Evolutionary conservation across 2,113 vertebrate genomes (phyloP).

Genomic region (Hylia prasina): DNA sequence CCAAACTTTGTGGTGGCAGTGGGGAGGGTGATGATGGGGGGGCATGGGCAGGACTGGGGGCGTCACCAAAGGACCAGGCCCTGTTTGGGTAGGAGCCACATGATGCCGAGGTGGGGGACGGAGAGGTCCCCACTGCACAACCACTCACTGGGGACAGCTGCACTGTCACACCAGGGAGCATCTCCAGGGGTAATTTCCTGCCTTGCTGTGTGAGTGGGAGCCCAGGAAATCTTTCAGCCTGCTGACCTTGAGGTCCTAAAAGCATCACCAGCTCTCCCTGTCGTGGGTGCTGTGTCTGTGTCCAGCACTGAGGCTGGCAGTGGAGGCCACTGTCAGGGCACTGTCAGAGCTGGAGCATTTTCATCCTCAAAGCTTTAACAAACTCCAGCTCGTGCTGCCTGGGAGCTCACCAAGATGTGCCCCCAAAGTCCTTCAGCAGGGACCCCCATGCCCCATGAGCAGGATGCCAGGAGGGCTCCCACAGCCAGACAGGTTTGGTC

Average conservation of each 20-base stretch:
- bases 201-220: neutral
- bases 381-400: neutral
- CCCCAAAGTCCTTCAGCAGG: neutral
- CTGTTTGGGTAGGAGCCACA: neutral
- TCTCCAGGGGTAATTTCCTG: neutral
- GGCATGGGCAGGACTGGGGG: neutral
- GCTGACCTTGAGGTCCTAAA: neutral
- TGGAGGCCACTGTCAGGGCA: neutral
- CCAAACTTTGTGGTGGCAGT: neutral
- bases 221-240: neutral
- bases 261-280: neutral
- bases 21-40: neutral
- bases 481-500: fast-evolving
- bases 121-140: fast-evolving
- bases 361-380: neutral
- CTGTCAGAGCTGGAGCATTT: neutral
- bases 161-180: neutral
- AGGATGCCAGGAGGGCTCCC: neutral
- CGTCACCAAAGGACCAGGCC: neutral
- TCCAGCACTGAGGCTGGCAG: neutral
- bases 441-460: neutral
- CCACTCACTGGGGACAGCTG: neutral
- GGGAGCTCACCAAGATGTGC: neutral
- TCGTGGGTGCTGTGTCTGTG: neutral
- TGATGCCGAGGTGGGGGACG: fast-evolving